phyloP scores from a whole-genome alignment of 2,113 vertebrate species.

The Cochlearius cochlearius region DNA sequence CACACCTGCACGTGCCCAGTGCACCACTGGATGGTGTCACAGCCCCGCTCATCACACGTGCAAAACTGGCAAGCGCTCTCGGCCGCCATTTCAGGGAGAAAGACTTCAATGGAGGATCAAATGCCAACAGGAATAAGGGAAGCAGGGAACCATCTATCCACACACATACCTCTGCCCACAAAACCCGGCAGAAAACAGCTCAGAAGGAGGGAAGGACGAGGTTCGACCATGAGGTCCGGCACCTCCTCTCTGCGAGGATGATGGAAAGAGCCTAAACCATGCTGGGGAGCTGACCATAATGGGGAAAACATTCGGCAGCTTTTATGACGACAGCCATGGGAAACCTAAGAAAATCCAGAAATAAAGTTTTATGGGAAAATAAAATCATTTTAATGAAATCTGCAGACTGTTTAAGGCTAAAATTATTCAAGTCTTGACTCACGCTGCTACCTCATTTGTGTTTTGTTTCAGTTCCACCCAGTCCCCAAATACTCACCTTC shows the following conservation, averaged over 20 bases:
- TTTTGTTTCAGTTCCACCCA: neutral
- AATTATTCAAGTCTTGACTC: neutral
- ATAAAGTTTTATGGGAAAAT: neutral
- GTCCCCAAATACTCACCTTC: neutral
- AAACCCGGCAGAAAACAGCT: neutral
- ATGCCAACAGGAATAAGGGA: neutral
- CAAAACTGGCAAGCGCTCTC: neutral
- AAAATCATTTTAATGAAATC: neutral
- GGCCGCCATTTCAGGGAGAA: neutral
- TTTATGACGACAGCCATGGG: neutral
- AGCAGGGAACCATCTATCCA: neutral
- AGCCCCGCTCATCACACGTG: rapidly evolving
- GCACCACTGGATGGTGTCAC: neutral
- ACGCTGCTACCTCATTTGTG: neutral
- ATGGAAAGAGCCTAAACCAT: neutral
- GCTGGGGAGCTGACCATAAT: neutral
- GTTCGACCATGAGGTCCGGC: neutral
- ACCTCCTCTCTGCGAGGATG: rapidly evolving
- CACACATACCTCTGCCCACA: neutral
- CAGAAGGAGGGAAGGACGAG: neutral
- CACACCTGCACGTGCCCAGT: neutral
- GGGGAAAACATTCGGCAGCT: neutral
- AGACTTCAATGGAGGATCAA: neutral
- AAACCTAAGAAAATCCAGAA: constrained; percentile 2
- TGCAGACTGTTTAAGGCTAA: neutral